Evolutionary conservation across 2,888 invertebrate genomes (phyloP).

Genomic region (Temnothorax rugatulus): DNA sequence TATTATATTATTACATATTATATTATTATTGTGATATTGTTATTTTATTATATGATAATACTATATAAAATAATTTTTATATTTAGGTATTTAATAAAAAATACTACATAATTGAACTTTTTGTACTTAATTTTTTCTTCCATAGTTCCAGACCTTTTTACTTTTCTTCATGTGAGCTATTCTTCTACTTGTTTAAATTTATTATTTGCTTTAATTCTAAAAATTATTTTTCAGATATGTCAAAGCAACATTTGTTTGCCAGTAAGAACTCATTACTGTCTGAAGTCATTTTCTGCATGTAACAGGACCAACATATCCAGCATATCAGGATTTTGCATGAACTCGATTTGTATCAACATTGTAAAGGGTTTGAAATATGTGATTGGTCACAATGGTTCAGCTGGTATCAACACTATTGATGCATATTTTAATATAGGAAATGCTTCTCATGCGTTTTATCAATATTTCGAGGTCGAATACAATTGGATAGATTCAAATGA

Average conservation of each 20-base stretch:
- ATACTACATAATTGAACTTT: background rate
- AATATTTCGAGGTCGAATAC: constrained; percentile 80
- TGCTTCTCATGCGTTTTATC: constrained; percentile 80
- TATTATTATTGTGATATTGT: too few species aligned
- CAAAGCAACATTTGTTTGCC: constrained; percentile 79
- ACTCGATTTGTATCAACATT: constrained; percentile 83
- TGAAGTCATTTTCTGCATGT: constrained; percentile 77
- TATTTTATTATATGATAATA: background rate
- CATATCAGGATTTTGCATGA: constrained; percentile 74
- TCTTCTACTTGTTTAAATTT: constrained; percentile 7
- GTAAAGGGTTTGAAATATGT: constrained; percentile 83
- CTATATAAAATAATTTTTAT: background rate
- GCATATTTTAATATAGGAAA: constrained; percentile 85
- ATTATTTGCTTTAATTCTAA: constrained; percentile 24
- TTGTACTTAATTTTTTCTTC: background rate
- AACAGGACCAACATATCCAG: constrained; percentile 67
- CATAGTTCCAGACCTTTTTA: background rate
- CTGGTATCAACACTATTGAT: constrained; percentile 85
- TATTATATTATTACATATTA: too few species aligned
- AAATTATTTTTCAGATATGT: constrained; percentile 76
- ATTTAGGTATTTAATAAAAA: background rate
- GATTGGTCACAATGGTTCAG: constrained; percentile 86
- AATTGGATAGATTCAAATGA: constrained; percentile 79
- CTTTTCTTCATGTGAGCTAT: background rate
- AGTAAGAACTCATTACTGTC: constrained; percentile 77